A percentile compares a stretch with the other conserved stretches of the same genome.
These are phyloP conservation scores for Tauraco hartlaubi DNA, from an alignment of 2,797 vertebrate genomes.

Conservation along the genomic window DNA sequence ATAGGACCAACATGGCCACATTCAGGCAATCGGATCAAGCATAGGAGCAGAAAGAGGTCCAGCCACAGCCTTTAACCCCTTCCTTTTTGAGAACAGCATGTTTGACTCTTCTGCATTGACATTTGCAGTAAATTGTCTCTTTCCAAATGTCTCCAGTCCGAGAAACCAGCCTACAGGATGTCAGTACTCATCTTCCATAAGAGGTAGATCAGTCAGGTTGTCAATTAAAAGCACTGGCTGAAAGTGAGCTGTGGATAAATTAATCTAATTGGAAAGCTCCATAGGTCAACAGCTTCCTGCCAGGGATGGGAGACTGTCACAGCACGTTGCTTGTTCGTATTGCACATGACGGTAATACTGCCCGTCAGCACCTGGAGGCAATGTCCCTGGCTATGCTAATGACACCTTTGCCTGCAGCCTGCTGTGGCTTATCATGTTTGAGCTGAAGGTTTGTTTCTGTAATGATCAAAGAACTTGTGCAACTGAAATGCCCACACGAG, in stretches of 20 bases:
- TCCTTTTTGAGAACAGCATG: background rate
- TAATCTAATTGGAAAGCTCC: constrained; percentile 49
- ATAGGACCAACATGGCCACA: background rate
- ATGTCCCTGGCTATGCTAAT: background rate
- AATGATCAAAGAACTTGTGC: background rate
- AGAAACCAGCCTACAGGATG: background rate
- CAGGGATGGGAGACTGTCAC: background rate
- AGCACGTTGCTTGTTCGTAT: background rate
- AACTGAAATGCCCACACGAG: background rate
- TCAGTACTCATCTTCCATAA: background rate
- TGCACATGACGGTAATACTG: background rate
- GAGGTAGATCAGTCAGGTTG: background rate
- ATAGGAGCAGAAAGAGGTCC: background rate
- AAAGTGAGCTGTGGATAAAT: constrained; percentile 20
- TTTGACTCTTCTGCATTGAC: background rate
- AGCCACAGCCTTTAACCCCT: background rate
- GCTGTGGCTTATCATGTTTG: background rate
- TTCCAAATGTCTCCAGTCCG: background rate
- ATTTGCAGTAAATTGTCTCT: background rate
- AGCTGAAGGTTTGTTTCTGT: background rate
- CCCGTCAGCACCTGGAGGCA: background rate
- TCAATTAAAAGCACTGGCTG: constrained; percentile 26
- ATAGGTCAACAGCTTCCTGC: constrained; percentile 28
- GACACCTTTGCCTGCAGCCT: constrained; percentile 2
- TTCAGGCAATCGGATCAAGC: background rate